phyloP scores from a whole-genome alignment of 2,113 vertebrate genomes.

The Oreocharis arfaki region DNA sequence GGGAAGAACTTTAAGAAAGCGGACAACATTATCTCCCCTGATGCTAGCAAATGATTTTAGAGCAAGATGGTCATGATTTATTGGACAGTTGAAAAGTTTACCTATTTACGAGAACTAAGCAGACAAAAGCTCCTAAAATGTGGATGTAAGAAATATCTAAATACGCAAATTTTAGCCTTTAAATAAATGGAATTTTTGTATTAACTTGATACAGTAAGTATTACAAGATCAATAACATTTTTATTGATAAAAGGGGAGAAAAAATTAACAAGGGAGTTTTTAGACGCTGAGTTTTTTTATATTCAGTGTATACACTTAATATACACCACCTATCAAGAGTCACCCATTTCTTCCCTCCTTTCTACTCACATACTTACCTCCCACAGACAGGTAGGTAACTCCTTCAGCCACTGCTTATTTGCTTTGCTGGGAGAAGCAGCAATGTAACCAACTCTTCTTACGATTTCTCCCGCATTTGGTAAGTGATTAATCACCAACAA shows the following conservation, averaged over 20 bases:
- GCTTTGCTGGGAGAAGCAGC: neutral
- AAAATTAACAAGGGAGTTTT: neutral
- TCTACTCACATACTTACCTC: neutral
- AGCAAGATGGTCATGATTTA: neutral
- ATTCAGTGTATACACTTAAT: neutral
- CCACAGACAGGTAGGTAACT: neutral
- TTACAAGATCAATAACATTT: neutral
- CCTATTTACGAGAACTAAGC: neutral
- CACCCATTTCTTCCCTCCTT: neutral
- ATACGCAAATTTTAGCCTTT: neutral
- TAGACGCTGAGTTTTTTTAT: neutral
- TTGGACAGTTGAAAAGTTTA: neutral
- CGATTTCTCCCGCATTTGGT: neutral
- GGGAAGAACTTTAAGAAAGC: neutral
- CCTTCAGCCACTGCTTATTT: neutral
- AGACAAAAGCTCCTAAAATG: neutral
- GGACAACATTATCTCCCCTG: too few relatives aligned
- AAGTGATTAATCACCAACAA: constrained; percentile 9
- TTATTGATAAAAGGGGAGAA: neutral
- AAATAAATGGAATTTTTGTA: neutral
- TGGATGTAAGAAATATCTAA: neutral
- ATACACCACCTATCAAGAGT: neutral
- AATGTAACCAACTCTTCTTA: neutral
- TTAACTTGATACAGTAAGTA: neutral
- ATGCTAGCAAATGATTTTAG: neutral